Conservation (phyloP, 2,113 vertebrate genomes). For the Eleginops maclovinus region DNA sequence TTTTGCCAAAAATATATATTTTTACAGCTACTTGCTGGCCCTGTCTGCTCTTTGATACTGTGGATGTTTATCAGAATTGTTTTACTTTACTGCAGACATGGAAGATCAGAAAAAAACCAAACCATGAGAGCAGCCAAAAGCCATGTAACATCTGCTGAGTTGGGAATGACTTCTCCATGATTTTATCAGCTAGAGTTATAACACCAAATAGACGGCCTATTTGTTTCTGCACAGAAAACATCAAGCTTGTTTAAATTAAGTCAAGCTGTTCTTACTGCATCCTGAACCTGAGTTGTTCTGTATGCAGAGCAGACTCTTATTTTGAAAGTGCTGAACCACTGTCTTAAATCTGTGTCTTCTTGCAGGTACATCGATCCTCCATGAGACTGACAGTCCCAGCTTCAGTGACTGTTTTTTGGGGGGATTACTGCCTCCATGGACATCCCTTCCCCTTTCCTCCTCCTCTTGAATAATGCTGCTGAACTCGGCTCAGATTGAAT, state of each 20-base stretch:
- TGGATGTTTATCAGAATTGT: conserved; percentile 4
- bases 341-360: background rate
- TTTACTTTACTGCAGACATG: background rate
- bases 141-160: background rate
- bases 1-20: background rate
- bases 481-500: conserved; percentile 54
- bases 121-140: background rate
- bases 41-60: background rate
- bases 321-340: background rate
- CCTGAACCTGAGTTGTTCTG: background rate
- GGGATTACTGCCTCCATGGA: conserved; percentile 24
- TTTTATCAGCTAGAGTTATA: background rate
- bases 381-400: conserved; percentile 27
- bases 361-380: background rate
- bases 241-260: background rate
- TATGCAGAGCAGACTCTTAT: background rate
- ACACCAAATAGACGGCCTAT: background rate
- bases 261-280: background rate
- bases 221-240: background rate
- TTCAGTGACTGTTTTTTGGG: conserved; percentile 27
- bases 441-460: conserved; percentile 11
- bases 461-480: conserved; percentile 47
- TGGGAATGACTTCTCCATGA: background rate
- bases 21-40: background rate
- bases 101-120: background rate